phyloP scores from a whole-genome alignment of 2,797 vertebrate genomes.

The Lepus townsendii region DNA sequence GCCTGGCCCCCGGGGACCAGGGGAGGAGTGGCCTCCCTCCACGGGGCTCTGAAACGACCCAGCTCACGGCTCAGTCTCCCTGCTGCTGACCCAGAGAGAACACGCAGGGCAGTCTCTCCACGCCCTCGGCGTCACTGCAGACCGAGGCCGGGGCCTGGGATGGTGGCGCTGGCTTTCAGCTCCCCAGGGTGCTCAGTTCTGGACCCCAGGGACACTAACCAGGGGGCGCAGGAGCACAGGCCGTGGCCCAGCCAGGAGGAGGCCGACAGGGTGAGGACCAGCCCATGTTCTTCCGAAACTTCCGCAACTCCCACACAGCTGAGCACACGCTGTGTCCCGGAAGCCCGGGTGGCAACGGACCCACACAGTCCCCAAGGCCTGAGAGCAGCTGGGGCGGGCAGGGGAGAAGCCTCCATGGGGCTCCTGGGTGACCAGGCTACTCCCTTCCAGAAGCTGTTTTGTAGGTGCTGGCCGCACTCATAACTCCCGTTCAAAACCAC shows the following conservation, averaged over 20 bases:
- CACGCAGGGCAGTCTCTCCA: background rate
- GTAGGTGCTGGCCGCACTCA: background rate
- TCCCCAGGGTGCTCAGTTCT: accelerated
- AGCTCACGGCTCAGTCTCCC: background rate
- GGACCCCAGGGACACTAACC: background rate
- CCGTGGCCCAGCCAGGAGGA: background rate
- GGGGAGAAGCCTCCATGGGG: background rate
- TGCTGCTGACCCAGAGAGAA: background rate
- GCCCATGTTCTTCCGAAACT: too few species aligned
- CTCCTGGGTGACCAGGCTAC: background rate
- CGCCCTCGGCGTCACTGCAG: accelerated
- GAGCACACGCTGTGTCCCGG: background rate
- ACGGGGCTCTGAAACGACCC: background rate
- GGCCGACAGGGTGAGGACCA: background rate
- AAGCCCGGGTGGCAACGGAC: background rate
- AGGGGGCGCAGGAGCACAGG: background rate
- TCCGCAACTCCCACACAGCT: background rate
- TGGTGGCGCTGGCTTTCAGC: accelerated
- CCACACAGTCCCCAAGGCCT: background rate
- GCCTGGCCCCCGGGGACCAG: background rate
- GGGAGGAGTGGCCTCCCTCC: accelerated
- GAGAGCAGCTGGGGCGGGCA: accelerated
- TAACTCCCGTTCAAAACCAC: background rate
- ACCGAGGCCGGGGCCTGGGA: background rate
- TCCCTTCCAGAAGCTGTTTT: constrained; percentile 40